phyloP scores from a whole-genome alignment of 2,888 invertebrate genomes.

The Philhelius pedissequus region DNA sequence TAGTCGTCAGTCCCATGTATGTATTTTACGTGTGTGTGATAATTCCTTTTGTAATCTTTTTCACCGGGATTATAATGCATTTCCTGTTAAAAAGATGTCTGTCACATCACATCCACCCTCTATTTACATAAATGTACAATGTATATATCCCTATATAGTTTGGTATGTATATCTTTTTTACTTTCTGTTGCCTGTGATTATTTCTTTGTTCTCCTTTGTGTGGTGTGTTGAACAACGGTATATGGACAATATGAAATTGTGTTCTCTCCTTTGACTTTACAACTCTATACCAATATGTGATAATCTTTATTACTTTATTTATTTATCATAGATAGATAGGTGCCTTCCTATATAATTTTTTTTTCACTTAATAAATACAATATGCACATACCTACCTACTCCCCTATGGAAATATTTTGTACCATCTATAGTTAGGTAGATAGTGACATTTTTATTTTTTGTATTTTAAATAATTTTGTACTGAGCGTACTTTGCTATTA shows the following conservation, averaged over 20 bases:
- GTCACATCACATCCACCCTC: slow-evolving; percentile 28
- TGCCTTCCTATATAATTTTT: too few species aligned
- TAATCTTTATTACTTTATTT: slow-evolving; percentile 35
- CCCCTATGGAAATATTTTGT: not conserved
- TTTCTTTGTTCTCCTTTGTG: slow-evolving; percentile 60
- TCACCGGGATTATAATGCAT: slow-evolving; percentile 27
- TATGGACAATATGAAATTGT: not conserved
- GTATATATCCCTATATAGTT: too few species aligned
- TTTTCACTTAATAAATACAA: not conserved
- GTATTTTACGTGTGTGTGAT: not conserved
- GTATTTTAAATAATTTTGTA: not conserved
- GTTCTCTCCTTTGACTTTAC: not conserved
- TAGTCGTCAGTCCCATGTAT: not conserved
- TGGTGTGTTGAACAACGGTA: slow-evolving; percentile 17
- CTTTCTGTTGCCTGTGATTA: not conserved
- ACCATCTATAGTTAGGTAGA: not conserved
- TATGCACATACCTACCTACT: too few species aligned
- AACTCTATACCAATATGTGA: not conserved
- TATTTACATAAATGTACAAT: too few species aligned
- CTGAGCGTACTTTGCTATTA: slow-evolving; percentile 29
- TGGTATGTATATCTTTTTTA: not conserved
- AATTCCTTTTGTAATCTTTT: slow-evolving; percentile 9
- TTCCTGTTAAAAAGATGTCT: slow-evolving; percentile 26
- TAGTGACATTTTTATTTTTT: not conserved
- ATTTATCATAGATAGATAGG: too few species aligned